Conservation (phyloP, 2,113 vertebrate species). For the Rousettus leschenaultii region DNA sequence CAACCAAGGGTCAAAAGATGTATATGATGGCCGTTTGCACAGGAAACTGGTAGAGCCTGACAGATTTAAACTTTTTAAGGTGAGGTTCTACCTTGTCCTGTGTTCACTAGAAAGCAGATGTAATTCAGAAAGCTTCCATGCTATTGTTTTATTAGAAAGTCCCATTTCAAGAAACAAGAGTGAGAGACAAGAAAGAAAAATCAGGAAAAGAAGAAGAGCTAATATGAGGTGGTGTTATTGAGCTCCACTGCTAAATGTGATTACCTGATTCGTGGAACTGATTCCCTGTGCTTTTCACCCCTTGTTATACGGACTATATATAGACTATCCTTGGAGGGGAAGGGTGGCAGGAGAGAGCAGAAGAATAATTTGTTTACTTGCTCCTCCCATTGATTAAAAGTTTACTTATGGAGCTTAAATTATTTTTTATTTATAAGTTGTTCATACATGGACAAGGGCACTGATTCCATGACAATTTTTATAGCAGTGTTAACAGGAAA, state of each 20-base stretch:
- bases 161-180: neutral
- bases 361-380: neutral
- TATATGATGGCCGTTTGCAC: neutral
- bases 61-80: neutral
- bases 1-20: neutral
- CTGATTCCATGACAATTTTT: neutral
- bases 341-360: neutral
- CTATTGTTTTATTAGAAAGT: neutral
- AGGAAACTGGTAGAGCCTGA: neutral
- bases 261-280: neutral
- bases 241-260: neutral
- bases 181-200: neutral
- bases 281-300: neutral
- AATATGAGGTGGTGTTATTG: neutral
- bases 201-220: neutral
- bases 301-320: neutral
- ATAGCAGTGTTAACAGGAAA: neutral
- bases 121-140: neutral
- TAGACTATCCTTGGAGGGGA: neutral
- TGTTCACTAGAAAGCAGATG: neutral
- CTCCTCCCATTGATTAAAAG: neutral
- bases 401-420: neutral
- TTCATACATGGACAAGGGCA: neutral
- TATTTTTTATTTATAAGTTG: neutral
- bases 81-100: neutral